phyloP scores from a whole-genome alignment of 2,888 invertebrate species.

The Calameuta filiformis region DNA sequence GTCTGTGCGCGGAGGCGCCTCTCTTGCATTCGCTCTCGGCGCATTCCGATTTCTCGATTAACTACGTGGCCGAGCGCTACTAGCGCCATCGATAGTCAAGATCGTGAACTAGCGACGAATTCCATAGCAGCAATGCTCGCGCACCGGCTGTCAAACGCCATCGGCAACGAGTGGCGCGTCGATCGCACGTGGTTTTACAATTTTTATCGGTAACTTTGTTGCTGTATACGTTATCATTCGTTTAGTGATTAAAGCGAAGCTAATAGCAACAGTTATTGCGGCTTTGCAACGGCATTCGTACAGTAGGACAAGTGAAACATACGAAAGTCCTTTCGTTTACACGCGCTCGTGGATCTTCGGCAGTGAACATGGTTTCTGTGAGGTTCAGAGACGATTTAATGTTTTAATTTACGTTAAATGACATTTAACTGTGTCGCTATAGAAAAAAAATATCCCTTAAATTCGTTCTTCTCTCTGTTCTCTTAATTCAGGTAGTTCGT shows the following conservation, averaged over 20 bases:
- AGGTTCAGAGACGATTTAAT: neutral
- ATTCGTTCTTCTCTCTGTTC: neutral
- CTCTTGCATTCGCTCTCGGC: neutral
- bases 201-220: neutral
- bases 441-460: neutral
- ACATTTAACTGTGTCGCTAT: neutral
- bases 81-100: conserved; percentile 38
- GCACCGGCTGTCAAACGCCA: conserved; percentile 35
- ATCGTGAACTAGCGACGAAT: conserved; percentile 29
- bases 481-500: neutral
- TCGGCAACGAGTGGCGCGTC: conserved; percentile 21
- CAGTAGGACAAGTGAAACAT: neutral
- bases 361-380: neutral
- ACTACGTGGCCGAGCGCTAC: conserved; percentile 20
- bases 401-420: neutral
- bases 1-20: neutral
- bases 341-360: neutral
- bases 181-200: conserved; percentile 31
- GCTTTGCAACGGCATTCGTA: neutral
- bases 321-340: neutral
- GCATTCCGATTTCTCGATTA: neutral
- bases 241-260: neutral
- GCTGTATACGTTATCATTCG: neutral
- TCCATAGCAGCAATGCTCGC: conserved; percentile 10
- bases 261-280: neutral